phyloP scores from a whole-genome alignment of 2,888 invertebrate species.

The Agonopterix alstromeriana region DNA sequence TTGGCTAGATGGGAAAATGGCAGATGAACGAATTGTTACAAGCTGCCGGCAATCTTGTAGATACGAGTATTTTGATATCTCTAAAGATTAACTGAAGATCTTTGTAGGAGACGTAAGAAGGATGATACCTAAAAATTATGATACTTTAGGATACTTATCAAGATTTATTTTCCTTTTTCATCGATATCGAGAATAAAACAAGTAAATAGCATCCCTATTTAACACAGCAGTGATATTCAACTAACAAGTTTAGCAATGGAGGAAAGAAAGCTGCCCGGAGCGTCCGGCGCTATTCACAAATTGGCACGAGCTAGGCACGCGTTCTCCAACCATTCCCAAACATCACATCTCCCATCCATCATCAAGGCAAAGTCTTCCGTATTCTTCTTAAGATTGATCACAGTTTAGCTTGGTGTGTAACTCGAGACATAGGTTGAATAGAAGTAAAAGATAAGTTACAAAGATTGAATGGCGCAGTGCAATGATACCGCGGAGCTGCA shows the following conservation, averaged over 20 bases:
- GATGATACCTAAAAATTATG: too few relatives aligned
- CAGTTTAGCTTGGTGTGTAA: conserved; percentile 13
- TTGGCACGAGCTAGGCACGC: conserved; percentile 74
- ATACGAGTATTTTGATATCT: too few relatives aligned
- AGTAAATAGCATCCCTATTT: conserved; percentile 31
- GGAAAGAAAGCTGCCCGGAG: conserved; percentile 71
- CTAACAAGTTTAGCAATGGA: conserved; percentile 69
- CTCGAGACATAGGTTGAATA: conserved; percentile 13
- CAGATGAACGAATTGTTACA: too few relatives aligned
- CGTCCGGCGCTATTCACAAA: conserved; percentile 73
- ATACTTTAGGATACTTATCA: too few relatives aligned
- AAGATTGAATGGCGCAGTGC: conserved; percentile 64
- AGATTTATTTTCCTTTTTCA: conserved; percentile 1
- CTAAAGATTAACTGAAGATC: too few relatives aligned
- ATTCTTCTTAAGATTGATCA: conserved; percentile 4
- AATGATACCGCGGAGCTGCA: conserved; percentile 44
- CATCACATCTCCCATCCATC: conserved; percentile 17
- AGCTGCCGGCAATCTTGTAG: too few relatives aligned
- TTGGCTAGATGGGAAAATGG: too few relatives aligned
- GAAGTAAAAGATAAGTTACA: conserved; percentile 36
- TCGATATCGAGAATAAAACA: conserved; percentile 7
- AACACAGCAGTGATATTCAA: conserved; percentile 62
- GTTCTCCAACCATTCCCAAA: conserved; percentile 26
- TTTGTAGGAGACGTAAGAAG: too few relatives aligned
- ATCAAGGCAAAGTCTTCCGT: neutral